These are phyloP conservation scores for Daphoenositta chrysoptera DNA, from an alignment of 2,113 vertebrate genomes.

Conservation along the genomic window DNA sequence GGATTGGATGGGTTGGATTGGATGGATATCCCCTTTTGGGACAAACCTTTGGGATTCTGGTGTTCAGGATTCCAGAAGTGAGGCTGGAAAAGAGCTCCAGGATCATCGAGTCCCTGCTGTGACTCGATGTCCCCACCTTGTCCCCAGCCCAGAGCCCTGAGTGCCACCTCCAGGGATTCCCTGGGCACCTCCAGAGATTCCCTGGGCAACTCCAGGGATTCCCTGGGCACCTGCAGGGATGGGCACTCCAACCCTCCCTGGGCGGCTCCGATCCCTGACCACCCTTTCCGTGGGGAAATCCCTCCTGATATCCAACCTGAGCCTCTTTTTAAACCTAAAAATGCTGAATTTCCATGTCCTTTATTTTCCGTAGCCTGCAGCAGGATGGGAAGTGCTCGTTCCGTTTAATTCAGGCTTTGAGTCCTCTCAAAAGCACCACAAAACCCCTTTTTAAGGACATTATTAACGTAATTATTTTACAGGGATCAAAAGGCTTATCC, in stretches of 20 bases:
- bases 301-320: not conserved
- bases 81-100: too few relatives aligned
- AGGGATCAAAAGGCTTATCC: not conserved
- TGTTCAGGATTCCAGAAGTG: too few relatives aligned
- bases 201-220: too few relatives aligned
- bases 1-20: too few relatives aligned
- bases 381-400: not conserved
- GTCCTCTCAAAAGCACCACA: not conserved
- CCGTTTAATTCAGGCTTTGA: not conserved
- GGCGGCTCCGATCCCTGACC: not conserved
- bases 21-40: too few relatives aligned
- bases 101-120: too few relatives aligned
- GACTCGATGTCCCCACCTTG: too few relatives aligned
- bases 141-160: not conserved
- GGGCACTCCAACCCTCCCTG: not conserved
- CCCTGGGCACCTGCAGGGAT: too few relatives aligned
- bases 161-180: not conserved
- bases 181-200: rapidly evolving
- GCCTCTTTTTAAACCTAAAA: not conserved
- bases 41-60: too few relatives aligned
- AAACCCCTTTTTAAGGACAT: too few relatives aligned
- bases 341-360: not conserved
- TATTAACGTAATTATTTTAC: not conserved
- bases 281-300: not conserved
- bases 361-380: not conserved